These are phyloP conservation scores for Aplodontia rufa DNA, from an alignment of 2,113 vertebrate species.

Conservation along the genomic window DNA sequence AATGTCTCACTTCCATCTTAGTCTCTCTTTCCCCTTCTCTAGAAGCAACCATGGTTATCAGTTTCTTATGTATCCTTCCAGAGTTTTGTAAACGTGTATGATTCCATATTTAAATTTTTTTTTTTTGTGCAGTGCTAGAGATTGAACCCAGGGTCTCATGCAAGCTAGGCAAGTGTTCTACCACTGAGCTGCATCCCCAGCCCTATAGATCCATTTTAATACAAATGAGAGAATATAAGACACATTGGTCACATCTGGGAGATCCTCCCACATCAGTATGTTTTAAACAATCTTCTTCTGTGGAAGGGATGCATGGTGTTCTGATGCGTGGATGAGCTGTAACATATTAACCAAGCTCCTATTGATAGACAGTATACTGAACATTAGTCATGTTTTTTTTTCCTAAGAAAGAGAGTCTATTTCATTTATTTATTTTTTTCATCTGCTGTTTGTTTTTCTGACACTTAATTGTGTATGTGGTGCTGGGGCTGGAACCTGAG, in stretches of 20 bases:
- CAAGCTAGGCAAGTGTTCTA: neutral
- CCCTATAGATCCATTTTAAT: neutral
- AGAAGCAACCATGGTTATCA: neutral
- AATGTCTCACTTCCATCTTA: neutral
- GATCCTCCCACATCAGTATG: neutral
- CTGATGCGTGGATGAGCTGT: neutral
- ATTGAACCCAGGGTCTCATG: neutral
- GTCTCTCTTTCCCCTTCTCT: neutral
- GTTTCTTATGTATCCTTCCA: neutral
- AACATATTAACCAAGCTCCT: neutral
- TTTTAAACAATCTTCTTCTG: neutral
- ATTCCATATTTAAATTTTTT: neutral
- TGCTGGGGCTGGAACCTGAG: no score
- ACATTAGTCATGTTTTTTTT: neutral
- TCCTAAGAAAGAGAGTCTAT: no score
- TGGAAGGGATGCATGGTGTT: neutral
- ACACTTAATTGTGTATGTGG: no score
- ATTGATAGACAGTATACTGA: neutral
- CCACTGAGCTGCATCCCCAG: neutral
- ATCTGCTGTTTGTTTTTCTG: no score
- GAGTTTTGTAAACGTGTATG: neutral
- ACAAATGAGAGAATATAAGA: neutral
- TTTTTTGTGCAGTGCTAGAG: neutral
- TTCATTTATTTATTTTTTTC: no score
- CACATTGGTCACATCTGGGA: neutral